Evolutionary conservation across 2,888 invertebrate genomes (phyloP).

Genomic region (Exocentrus adspersus): DNA sequence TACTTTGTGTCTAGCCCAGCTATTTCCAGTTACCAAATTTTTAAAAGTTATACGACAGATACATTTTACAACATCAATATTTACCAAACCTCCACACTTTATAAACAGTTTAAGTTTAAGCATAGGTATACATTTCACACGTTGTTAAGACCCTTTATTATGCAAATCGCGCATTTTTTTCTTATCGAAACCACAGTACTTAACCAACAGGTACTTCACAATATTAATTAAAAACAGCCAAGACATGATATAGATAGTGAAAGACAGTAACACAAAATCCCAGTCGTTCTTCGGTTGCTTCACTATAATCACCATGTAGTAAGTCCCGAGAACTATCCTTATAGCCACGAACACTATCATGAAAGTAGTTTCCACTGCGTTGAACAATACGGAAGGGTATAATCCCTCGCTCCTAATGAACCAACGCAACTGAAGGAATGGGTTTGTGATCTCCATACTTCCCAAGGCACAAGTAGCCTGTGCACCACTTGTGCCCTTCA

Average conservation of each 20-base stretch:
- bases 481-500: slow-evolving; percentile 65
- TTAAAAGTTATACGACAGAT: too few relatives aligned
- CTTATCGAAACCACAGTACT: slow-evolving; percentile 41
- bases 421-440: slow-evolving; percentile 72
- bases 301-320: slow-evolving; percentile 63
- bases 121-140: background rate
- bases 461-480: slow-evolving; percentile 68
- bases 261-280: slow-evolving; percentile 54
- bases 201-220: slow-evolving; percentile 49
- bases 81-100: too few relatives aligned
- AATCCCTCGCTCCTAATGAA: slow-evolving; percentile 67
- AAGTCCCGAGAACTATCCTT: slow-evolving; percentile 67
- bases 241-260: slow-evolving; percentile 58
- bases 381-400: slow-evolving; percentile 63
- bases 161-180: slow-evolving; percentile 8
- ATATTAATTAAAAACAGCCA: slow-evolving; percentile 58
- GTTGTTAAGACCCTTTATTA: slow-evolving; percentile 12
- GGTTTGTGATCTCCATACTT: slow-evolving; percentile 71
- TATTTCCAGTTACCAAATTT: too few relatives aligned
- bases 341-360: slow-evolving; percentile 65
- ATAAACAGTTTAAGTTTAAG: too few relatives aligned
- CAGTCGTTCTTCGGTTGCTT: slow-evolving; percentile 62
- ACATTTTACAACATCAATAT: too few relatives aligned
- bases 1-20: too few relatives aligned
- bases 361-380: slow-evolving; percentile 66